Evolutionary conservation across 1,140 invertebrate genomes (phyloP).

Genomic region (Bacillus rossius): DNA sequence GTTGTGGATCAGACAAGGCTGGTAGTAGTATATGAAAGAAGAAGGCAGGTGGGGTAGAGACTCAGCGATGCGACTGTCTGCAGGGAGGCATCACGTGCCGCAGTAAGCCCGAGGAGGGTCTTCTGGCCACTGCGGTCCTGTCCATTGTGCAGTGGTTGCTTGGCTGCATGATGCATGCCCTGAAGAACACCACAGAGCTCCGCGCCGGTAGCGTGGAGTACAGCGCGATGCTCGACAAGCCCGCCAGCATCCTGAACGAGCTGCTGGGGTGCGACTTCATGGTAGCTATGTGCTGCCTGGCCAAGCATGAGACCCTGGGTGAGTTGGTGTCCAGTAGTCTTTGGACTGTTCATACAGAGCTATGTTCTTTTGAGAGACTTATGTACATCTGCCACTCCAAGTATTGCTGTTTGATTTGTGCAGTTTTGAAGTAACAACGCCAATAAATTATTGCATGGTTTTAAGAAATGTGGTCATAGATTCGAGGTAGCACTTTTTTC

Average conservation of each 20-base stretch:
- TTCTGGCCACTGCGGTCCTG: slow-evolving; percentile 65
- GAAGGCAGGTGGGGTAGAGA: too few relatives aligned
- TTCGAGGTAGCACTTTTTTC: too few relatives aligned
- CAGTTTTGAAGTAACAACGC: too few relatives aligned
- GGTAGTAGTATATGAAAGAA: too few relatives aligned
- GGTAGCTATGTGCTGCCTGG: slow-evolving; percentile 75
- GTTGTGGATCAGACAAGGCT: too few relatives aligned
- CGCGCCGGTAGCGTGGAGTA: neutral
- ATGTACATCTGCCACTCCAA: neutral
- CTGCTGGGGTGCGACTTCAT: slow-evolving; percentile 70
- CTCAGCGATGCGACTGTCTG: too few relatives aligned
- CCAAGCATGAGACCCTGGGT: slow-evolving; percentile 63
- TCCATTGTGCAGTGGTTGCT: slow-evolving; percentile 76
- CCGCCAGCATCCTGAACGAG: slow-evolving; percentile 59
- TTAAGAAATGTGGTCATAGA: too few relatives aligned
- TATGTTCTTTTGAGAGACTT: neutral
- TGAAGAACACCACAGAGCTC: slow-evolving; percentile 36
- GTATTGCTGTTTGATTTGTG: too few relatives aligned
- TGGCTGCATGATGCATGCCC: slow-evolving; percentile 63
- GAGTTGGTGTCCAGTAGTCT: too few relatives aligned
- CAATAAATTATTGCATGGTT: too few relatives aligned
- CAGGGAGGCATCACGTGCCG: slow-evolving; percentile 51
- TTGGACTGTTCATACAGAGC: too few relatives aligned
- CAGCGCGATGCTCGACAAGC: slow-evolving; percentile 55
- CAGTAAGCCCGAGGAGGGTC: slow-evolving; percentile 75